phyloP scores from a whole-genome alignment of 2,113 vertebrate genomes.

The Pelobates fuscus region DNA sequence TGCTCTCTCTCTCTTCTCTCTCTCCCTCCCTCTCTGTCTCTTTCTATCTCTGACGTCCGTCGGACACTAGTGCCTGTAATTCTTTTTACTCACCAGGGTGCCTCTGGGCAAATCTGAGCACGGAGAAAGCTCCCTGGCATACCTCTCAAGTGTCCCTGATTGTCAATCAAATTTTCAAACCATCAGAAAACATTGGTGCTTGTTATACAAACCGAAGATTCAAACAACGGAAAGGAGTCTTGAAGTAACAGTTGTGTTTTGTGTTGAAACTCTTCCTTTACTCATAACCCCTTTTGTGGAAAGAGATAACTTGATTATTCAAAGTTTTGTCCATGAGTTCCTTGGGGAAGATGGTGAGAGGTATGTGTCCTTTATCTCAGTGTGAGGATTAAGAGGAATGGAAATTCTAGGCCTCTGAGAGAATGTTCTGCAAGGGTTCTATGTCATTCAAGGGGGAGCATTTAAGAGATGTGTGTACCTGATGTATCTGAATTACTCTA shows the following conservation, averaged over 20 bases:
- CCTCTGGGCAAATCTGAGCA: slow-evolving; percentile 75
- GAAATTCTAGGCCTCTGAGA: slow-evolving; percentile 19
- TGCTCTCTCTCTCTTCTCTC: slow-evolving; percentile 54
- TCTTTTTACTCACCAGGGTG: slow-evolving; percentile 80
- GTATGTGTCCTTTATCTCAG: slow-evolving; percentile 44
- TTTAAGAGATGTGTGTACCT: slow-evolving; percentile 24
- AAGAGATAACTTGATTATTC: slow-evolving; percentile 51
- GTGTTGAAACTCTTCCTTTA: slow-evolving; percentile 51
- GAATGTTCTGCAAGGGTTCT: slow-evolving; percentile 34
- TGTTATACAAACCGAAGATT: slow-evolving; percentile 52
- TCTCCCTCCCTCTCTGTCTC: slow-evolving; percentile 22
- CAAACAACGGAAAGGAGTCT: slow-evolving; percentile 47
- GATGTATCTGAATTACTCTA: slow-evolving; percentile 33
- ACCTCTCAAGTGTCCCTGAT: slow-evolving; percentile 61
- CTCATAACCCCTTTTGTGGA: slow-evolving; percentile 50
- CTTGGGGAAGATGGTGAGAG: slow-evolving; percentile 47
- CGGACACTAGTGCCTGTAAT: slow-evolving; percentile 85
- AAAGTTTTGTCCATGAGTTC: slow-evolving; percentile 50
- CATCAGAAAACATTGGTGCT: slow-evolving; percentile 51
- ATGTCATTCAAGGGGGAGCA: slow-evolving; percentile 20
- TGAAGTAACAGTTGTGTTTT: slow-evolving; percentile 50
- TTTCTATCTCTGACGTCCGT: slow-evolving; percentile 78
- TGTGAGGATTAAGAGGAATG: slow-evolving; percentile 43
- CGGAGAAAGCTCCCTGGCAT: slow-evolving; percentile 77
- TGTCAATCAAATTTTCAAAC: slow-evolving; percentile 49